These are phyloP conservation scores for Cephus pygmeus DNA, from an alignment of 2,888 invertebrate genomes.

Conservation along the genomic window DNA sequence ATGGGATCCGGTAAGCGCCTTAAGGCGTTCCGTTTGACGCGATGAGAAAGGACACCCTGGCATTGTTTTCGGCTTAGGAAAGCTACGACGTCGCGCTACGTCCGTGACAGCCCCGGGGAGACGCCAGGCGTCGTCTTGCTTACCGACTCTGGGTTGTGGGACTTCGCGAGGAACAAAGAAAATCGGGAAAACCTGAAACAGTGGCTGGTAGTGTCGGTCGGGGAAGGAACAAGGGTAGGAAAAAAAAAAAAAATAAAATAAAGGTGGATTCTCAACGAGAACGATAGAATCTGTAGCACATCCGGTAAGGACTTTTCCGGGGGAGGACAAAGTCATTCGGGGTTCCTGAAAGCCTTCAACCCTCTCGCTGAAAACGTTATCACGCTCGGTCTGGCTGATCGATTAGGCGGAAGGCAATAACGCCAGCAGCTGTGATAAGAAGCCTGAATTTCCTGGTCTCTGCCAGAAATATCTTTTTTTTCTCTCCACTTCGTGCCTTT, in stretches of 20 bases:
- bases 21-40: background rate
- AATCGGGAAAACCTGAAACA: no score
- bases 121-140: background rate
- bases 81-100: no score
- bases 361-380: slow-evolving; percentile 35
- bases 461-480: no score
- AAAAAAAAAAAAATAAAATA: no score
- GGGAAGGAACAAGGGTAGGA: no score
- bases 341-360: background rate
- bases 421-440: slow-evolving; percentile 27
- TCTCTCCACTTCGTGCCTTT: background rate
- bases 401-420: slow-evolving; percentile 55
- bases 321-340: no score
- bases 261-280: no score
- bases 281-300: no score
- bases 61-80: slow-evolving; percentile 6
- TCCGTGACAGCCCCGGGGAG: background rate
- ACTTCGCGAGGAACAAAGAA: background rate
- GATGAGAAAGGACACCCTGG: background rate
- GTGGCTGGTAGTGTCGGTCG: no score
- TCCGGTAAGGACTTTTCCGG: no score
- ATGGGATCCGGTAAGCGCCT: slow-evolving; percentile 6
- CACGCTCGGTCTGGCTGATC: slow-evolving; percentile 42
- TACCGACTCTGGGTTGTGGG: background rate
- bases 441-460: background rate